Evolutionary conservation across 2,888 invertebrate species (phyloP), one percentile per base, ranked within the genome.

Genomic region (Lathronympha strigana): DNA sequence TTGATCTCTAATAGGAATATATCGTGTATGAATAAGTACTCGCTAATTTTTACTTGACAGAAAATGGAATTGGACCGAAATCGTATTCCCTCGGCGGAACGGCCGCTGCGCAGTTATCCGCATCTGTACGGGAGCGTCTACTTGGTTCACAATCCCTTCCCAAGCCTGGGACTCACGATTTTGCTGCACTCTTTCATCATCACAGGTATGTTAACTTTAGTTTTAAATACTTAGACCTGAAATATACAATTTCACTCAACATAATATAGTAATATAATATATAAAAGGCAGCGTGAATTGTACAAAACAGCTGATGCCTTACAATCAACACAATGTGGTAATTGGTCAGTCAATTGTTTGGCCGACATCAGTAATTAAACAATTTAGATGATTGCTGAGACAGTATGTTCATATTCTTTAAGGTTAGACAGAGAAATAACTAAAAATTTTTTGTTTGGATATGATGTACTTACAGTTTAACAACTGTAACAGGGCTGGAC

Each of bases 141-240:
- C 94, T 96, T 67, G 97, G 97, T n/a, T 96, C 97, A 0, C 97
- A 97, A 81, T 97, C 96, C 74, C 86, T 97, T 67, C 97, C 97
- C 0, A 97, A 97, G 81, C 95, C 95, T 5, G 95, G 95, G 68
- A 94, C 95, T 64, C 95, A 95, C 71, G 93, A 95, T 76, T 95
- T 95, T 80, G 93, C 93, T 8, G 94, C 94, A 3, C 83, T 94
- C 33, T 94, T 94, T 72, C 94, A 92, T 71, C 94, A 93, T 73
- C 94, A 94, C 77, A 93, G 94, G 94, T 94, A 82, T 6, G 13
- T 28, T 17, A 4, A 28, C 15, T 50, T 28, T 25, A 47, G n/a
- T 23, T n/a, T 21, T 4, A 21, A 21, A 21, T 43, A n/a, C 11
- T n/a, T n/a, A 25, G 6, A 60, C 1, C 2, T 21, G 28, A 38